Percentiles rank a stretch among this genome's conserved stretches.
These are phyloP conservation scores for Caenorhabditis sinica DNA, from an alignment of 2,888 invertebrate genomes.

Conservation along the genomic window DNA sequence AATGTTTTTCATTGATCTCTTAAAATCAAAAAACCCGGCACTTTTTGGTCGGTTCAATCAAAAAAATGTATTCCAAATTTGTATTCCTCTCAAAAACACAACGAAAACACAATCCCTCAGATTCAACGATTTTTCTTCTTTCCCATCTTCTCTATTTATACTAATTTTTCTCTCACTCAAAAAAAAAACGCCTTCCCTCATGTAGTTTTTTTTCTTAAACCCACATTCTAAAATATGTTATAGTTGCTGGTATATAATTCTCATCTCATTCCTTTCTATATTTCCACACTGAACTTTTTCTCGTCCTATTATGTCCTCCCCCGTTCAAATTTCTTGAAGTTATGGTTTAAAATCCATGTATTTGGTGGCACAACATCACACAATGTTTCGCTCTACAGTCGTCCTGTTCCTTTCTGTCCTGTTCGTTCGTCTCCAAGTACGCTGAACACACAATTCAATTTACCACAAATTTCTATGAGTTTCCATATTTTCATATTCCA, in stretches of 20 bases:
- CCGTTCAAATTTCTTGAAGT: no score
- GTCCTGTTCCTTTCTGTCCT: conserved; percentile 10
- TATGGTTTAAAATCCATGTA: neutral
- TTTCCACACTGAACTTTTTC: neutral
- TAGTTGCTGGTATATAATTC: conserved; percentile 49
- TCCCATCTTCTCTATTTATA: neutral
- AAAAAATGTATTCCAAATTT: no score
- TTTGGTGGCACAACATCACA: conserved; percentile 36
- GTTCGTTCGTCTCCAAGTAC: no score
- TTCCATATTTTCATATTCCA: neutral
- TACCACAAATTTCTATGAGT: neutral
- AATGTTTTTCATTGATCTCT: no score
- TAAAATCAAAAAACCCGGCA: no score
- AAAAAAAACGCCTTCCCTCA: neutral
- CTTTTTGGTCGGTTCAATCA: no score
- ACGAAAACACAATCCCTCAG: neutral
- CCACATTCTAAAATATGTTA: conserved; percentile 42
- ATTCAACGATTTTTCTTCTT: conserved; percentile 1
- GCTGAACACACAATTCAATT: neutral
- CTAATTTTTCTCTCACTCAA: neutral
- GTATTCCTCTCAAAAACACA: neutral
- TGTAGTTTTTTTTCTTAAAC: conserved; percentile 16
- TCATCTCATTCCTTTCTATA: conserved; percentile 51
- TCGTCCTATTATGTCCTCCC: no score
- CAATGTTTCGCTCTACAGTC: neutral